Base-by-base conservation (phyloP, 2,888 invertebrate species). In the Standfussiana lucernea region DNA sequence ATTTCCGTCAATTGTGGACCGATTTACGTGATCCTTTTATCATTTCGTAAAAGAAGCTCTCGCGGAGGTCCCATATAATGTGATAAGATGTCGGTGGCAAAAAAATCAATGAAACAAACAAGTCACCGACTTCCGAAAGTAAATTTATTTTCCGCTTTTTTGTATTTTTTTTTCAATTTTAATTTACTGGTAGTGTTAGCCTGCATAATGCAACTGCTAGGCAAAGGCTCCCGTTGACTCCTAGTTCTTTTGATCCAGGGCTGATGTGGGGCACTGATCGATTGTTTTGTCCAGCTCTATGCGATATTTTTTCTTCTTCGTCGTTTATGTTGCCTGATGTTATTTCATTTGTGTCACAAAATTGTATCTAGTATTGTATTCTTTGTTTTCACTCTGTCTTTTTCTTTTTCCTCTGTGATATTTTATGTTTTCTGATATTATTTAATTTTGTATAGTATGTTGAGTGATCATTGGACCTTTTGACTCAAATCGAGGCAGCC, bases 401-500 rank as follows among this genome's bases (percentile, higher is more conserved):
- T 40, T 45, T 61, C 5, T 35, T 64, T 1, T 45, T 56, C 24
- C 15, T 3, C n/a, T 62, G 32, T 79, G 28, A 59, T 35, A 59
- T 40, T 21, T 50, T 13, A 74, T 11, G 15, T 47, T 28, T 65
- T 45, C 3, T 18, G 1, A 42, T 53, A 28, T 42, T 3, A 56
- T 7, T 53, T n/a, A 0, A n/a, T 53, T 32, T 32, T 32, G 18
- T 28, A 28, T 28, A 28, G 28, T 56, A 59, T 18, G 18, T 59
- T 32, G 32, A 2, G 61, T 10, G 10, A 24, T 11, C 11, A n/a
- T 59, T 53, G 1, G 0, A 47, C 42, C 2, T 45, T 35, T 45
- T 40, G 37, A 53, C 64, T 74, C 64, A 66, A 24, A 35, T 42
- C 59, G 35, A 72, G 74, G 72, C 65, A 66, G 62, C 80, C 65